Percentiles rank a stretch among this genome's conserved stretches.
phyloP scores from a whole-genome alignment of 1,140 invertebrate genomes.

The Idris sp. region DNA sequence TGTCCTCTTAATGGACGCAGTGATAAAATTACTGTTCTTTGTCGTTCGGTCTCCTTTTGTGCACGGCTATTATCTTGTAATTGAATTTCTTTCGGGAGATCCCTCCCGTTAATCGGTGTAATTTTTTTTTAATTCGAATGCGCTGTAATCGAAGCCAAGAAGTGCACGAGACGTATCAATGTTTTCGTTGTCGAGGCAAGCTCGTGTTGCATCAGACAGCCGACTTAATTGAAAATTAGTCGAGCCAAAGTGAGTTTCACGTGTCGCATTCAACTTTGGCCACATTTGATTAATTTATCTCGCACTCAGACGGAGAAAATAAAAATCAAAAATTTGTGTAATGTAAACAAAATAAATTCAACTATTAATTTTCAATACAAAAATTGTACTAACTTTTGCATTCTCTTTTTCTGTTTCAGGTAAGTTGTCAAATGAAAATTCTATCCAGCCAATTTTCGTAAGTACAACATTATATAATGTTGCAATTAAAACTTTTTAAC shows the following conservation, averaged over 20 bases:
- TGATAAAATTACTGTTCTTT: constrained; percentile 63
- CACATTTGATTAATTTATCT: constrained; percentile 20
- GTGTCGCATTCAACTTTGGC: constrained; percentile 14
- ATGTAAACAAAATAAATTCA: too few species aligned
- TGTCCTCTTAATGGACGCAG: constrained; percentile 43
- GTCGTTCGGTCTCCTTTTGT: constrained; percentile 59
- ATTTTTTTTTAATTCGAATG: constrained; percentile 57
- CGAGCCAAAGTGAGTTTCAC: constrained; percentile 17
- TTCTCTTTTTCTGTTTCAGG: constrained; percentile 3
- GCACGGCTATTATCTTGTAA: constrained; percentile 60
- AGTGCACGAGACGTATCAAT: constrained; percentile 52
- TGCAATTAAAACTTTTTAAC: too few species aligned
- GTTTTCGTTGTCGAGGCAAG: constrained; percentile 11
- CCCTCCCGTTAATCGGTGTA: constrained; percentile 37
- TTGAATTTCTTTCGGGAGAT: constrained; percentile 60
- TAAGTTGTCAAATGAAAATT: too few species aligned
- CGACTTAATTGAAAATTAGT: constrained; percentile 53
- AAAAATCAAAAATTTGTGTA: too few species aligned
- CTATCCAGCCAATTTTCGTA: too few species aligned
- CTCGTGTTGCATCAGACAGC: constrained; percentile 25
- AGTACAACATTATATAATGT: too few species aligned
- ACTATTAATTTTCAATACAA: too few species aligned
- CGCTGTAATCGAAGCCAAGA: constrained; percentile 50
- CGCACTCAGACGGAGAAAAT: too few species aligned
- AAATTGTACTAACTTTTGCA: too few species aligned